A percentile compares a stretch with the other conserved stretches of the same genome.
These are phyloP conservation scores for Dysidea cf. avara DNA, from an alignment of 37 sponge, comb jelly and placozoan genomes.

Conservation along the genomic window DNA sequence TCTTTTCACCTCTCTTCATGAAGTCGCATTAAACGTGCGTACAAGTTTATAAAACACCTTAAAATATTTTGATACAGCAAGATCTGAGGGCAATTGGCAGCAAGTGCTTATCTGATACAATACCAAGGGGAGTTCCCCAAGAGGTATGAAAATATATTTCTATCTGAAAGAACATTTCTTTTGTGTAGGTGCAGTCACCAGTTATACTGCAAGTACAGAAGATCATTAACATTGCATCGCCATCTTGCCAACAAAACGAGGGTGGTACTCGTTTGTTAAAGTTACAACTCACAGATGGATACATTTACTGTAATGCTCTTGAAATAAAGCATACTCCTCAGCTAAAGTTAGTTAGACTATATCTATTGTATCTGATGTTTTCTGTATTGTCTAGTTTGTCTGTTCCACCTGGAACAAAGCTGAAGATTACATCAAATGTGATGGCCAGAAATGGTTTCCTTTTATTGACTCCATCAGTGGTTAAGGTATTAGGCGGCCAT, in stretches of 20 bases:
- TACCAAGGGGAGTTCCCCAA: background rate
- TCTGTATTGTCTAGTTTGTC: constrained; percentile 33
- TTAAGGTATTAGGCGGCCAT: constrained; percentile 47
- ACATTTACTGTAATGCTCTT: constrained; percentile 41
- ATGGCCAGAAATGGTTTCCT: constrained; percentile 58
- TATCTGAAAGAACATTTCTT: background rate
- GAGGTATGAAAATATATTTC: background rate
- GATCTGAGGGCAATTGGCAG: constrained; percentile 44
- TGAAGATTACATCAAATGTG: constrained; percentile 38
- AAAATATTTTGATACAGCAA: constrained; percentile 2
- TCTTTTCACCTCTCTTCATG: no score
- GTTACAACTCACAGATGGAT: constrained; percentile 74
- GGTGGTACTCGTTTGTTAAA: constrained; percentile 40
- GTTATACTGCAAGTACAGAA: constrained; percentile 72
- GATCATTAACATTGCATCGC: constrained; percentile 56
- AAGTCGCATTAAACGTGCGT: no score
- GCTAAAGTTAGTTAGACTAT: constrained; percentile 11
- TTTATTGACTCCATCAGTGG: constrained; percentile 28
- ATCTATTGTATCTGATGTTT: background rate
- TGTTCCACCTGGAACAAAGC: constrained; percentile 74
- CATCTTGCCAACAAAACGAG: constrained; percentile 38
- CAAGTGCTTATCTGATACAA: constrained; percentile 11
- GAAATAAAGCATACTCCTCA: constrained; percentile 51
- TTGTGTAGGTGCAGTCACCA: constrained; percentile 39
- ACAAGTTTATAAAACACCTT: no score